phyloP scores from a whole-genome alignment of 2,888 invertebrate genomes.

The Drosophila atroscutellata region DNA sequence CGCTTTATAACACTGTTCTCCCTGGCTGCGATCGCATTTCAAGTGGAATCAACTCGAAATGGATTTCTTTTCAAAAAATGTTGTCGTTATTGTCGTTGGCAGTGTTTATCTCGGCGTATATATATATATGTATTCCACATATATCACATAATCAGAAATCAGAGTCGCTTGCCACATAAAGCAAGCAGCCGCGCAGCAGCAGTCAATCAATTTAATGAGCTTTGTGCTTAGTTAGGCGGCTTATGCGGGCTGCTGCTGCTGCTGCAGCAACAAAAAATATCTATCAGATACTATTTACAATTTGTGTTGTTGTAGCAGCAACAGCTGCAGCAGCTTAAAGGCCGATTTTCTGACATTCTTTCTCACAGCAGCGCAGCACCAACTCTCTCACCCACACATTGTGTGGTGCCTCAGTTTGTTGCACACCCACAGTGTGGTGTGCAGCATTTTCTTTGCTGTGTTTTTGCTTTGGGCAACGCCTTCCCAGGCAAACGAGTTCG shows the following conservation, averaged over 20 bases:
- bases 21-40: neutral
- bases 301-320: constrained; percentile 21
- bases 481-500: constrained; percentile 56
- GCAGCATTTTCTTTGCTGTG: constrained; percentile 31
- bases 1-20: neutral
- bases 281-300: constrained; percentile 47
- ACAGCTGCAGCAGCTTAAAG: constrained; percentile 44
- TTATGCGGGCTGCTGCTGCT: constrained; percentile 48
- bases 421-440: constrained; percentile 25
- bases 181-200: constrained; percentile 18
- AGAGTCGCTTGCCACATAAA: constrained; percentile 24
- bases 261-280: constrained; percentile 36
- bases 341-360: constrained; percentile 56
- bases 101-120: neutral
- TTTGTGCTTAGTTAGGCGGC: constrained; percentile 32
- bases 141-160: constrained; percentile 42
- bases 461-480: constrained; percentile 55
- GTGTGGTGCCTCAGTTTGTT: constrained; percentile 1
- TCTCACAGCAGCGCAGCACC: constrained; percentile 43
- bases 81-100: neutral
- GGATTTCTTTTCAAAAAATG: constrained; percentile 28
- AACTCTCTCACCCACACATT: constrained; percentile 49
- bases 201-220: constrained; percentile 65
- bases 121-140: neutral
- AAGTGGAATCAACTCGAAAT: constrained; percentile 8